A percentile compares a stretch with the other conserved stretches of the same genome.
These are phyloP conservation scores for Alsophila aescularia DNA, from an alignment of 2,888 invertebrate genomes.

Conservation along the genomic window DNA sequence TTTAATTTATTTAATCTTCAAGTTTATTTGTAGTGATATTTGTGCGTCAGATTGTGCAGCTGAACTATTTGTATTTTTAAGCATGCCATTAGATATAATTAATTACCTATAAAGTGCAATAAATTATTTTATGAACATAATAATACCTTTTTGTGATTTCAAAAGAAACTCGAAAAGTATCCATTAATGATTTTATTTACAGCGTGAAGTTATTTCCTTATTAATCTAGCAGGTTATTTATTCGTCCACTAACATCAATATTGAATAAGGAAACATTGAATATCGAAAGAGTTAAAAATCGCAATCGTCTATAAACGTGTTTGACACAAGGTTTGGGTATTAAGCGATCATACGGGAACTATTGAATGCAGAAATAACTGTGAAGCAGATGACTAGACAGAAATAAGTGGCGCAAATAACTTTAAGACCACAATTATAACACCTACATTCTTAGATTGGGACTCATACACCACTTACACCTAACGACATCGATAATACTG, in stretches of 20 bases:
- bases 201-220: slow-evolving; percentile 46
- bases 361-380: slow-evolving; percentile 13
- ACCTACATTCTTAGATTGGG: slow-evolving; percentile 72
- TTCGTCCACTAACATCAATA: slow-evolving; percentile 18
- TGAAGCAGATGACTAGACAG: slow-evolving; percentile 14
- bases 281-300: slow-evolving; percentile 29
- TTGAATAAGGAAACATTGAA: slow-evolving; percentile 30
- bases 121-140: slow-evolving; percentile 28
- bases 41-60: slow-evolving; percentile 37
- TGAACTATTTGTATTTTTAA: slow-evolving; percentile 32
- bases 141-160: slow-evolving; percentile 13
- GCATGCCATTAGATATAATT: slow-evolving; percentile 29
- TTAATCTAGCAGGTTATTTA: slow-evolving; percentile 33
- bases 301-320: slow-evolving; percentile 29
- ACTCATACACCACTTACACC: slow-evolving; percentile 56
- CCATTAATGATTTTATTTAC: slow-evolving; percentile 67
- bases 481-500: slow-evolving; percentile 54
- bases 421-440: slow-evolving; percentile 31
- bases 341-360: slow-evolving; percentile 20
- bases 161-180: slow-evolving; percentile 31
- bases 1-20: slow-evolving; percentile 60
- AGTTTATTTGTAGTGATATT: not conserved
- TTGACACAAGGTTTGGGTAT: slow-evolving; percentile 28
- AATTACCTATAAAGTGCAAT: slow-evolving; percentile 23
- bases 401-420: slow-evolving; percentile 13